Base-by-base conservation (phyloP, 2,797 vertebrate species). In the Rhinella marina region DNA sequence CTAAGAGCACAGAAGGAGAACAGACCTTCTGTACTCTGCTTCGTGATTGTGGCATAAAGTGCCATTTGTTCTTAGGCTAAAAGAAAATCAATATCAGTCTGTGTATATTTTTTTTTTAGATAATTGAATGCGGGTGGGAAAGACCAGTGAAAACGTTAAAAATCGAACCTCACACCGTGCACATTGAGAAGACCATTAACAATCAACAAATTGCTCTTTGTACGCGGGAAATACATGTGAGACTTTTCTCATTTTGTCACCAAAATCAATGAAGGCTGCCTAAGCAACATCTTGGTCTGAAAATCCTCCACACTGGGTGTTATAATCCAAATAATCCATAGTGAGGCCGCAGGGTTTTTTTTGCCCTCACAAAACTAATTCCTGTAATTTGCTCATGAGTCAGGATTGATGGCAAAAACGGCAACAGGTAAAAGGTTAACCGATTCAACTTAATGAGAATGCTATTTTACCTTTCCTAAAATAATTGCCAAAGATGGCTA, bases 381-480 rank as follows among this genome's bases (percentile, higher is more conserved):
- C 91, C 86, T 91, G 88, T 50, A 0, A 88, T 90, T 90, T 85
- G 82, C 90, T 83, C 1, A 29, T 93, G 92, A 93, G 90, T 92
- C 92, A 92, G 88, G 90, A 90, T 88, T 89, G 90, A 91, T 91
- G 92, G 91, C 82, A 27, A 88, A 90, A 85, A 86, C 81, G 19
- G 2, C 0, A 21, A 0, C 91, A 88, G 90, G 89, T 72, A 0
- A 91, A 87, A 91, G 88, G 73, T 14, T 90, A 79, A 76, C 62
- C 54, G 50, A 88, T 84, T 90, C 88, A 90, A 87, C 89, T 90
- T 91, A 82, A 87, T 91, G 87, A 86, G 64, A 61, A 90, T 84
- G 90, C 90, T 64, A 13, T 93, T 92, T 90, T 91, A 91, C 90
- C 90, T 91, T 92, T 91, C 89, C 92, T 92, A 93, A 90, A 94